phyloP scores from a whole-genome alignment of 1,140 invertebrate genomes.

The Drosophila takahashii region DNA sequence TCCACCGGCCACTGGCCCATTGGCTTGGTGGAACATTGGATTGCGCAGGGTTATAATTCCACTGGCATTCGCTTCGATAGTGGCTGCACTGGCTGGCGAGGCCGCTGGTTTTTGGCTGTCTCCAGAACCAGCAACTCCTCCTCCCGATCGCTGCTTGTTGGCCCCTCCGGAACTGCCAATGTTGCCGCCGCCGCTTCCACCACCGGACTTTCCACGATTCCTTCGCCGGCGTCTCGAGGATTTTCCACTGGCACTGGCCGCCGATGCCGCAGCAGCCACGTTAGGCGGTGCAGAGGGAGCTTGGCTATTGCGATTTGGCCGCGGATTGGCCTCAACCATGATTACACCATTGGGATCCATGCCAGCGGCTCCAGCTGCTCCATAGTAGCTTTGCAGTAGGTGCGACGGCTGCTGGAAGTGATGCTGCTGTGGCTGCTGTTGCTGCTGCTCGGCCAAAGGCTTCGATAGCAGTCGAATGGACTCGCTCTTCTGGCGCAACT shows the following conservation, averaged over 20 bases:
- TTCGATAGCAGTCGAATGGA: slow-evolving; percentile 77
- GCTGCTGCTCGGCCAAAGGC: slow-evolving; percentile 59
- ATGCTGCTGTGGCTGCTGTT: slow-evolving; percentile 56
- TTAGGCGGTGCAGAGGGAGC: slow-evolving; percentile 16
- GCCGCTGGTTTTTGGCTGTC: slow-evolving; percentile 15
- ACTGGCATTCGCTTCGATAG: slow-evolving; percentile 69
- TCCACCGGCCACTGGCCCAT: slow-evolving; percentile 45
- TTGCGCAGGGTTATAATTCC: slow-evolving; percentile 90
- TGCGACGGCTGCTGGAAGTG: slow-evolving; percentile 50
- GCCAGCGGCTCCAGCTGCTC: slow-evolving; percentile 49
- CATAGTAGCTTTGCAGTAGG: slow-evolving; percentile 61
- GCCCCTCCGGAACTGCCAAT: slow-evolving; percentile 13
- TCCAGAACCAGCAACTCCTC: slow-evolving; percentile 2
- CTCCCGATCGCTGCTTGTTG: slow-evolving; percentile 35
- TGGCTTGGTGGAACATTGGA: slow-evolving; percentile 88
- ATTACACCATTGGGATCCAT: slow-evolving; percentile 71
- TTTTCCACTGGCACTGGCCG: slow-evolving; percentile 50
- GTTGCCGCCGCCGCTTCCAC: slow-evolving; percentile 13
- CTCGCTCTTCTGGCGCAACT: slow-evolving; percentile 79
- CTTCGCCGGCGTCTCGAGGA: slow-evolving; percentile 87
- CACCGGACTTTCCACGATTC: slow-evolving; percentile 86
- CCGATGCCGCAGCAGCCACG: slow-evolving; percentile 39
- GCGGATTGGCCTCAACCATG: slow-evolving; percentile 83
- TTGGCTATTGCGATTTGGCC: slow-evolving; percentile 38
- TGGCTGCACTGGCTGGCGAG: slow-evolving; percentile 19